These are phyloP conservation scores for Meloidogyne exigua DNA, from an alignment of 1,140 invertebrate species.

Conservation along the genomic window DNA sequence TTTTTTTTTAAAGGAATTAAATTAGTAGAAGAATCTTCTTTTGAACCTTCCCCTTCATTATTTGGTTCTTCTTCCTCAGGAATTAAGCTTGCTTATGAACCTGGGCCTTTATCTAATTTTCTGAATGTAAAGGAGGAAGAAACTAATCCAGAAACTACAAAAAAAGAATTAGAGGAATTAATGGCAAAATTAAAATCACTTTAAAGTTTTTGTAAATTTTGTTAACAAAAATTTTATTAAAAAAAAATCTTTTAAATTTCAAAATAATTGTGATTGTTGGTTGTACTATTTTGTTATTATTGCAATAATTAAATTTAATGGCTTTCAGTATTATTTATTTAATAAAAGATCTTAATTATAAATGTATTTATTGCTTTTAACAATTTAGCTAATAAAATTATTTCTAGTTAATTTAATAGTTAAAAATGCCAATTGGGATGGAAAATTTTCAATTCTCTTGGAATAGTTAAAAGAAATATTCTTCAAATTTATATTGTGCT, in stretches of 20 bases:
- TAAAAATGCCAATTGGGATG: too few species aligned
- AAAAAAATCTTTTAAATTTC: neutral
- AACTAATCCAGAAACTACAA: neutral
- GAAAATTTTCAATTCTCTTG: too few species aligned
- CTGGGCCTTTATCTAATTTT: neutral
- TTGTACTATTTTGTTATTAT: neutral
- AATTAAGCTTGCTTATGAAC: neutral
- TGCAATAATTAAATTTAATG: neutral
- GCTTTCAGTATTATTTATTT: too few species aligned
- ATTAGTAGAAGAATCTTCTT: neutral
- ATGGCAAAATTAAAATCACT: neutral
- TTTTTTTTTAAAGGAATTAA: neutral
- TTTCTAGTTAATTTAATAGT: neutral
- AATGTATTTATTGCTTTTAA: too few species aligned
- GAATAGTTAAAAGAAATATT: too few species aligned
- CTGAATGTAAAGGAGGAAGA: neutral
- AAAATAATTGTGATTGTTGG: conserved; percentile 3
- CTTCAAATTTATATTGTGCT: too few species aligned
- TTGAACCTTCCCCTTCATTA: neutral
- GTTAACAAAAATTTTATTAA: neutral
- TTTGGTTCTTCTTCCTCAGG: neutral
- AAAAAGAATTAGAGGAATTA: neutral
- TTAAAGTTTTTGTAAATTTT: neutral
- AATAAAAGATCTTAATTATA: too few species aligned
- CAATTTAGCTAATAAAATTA: too few species aligned